phyloP scores from a whole-genome alignment of 2,113 vertebrate genomes.

The Cyanistes caeruleus region DNA sequence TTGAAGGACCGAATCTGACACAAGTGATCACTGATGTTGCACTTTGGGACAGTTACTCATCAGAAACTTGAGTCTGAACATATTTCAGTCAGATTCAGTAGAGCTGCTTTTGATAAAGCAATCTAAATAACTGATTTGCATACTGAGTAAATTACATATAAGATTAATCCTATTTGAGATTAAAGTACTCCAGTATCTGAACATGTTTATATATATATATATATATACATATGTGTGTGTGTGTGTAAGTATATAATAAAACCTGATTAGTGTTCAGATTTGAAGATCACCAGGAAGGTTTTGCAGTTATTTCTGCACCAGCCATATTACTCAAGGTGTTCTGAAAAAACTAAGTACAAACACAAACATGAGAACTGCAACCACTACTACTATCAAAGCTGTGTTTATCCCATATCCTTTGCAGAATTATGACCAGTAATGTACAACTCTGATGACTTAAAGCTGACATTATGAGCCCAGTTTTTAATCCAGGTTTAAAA shows the following conservation, averaged over 20 bases:
- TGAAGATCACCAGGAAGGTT: not conserved
- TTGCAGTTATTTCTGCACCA: not conserved
- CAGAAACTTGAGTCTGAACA: not conserved
- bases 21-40: not conserved
- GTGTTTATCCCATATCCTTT: not conserved
- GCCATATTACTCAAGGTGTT: not conserved
- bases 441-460: not conserved
- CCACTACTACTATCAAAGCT: not conserved
- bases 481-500: not conserved
- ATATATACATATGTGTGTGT: no score
- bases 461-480: not conserved
- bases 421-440: not conserved
- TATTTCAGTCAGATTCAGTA: not conserved
- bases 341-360: not conserved
- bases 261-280: not conserved
- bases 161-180: not conserved
- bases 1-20: not conserved
- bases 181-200: not conserved
- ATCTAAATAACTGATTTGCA: not conserved
- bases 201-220: not conserved
- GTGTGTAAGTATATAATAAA: not conserved
- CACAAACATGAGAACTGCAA: not conserved
- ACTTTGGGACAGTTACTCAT: not conserved
- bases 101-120: not conserved
- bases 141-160: not conserved